A percentile compares a stretch with the other conserved stretches of the same genome.
phyloP scores from a whole-genome alignment of 2,888 invertebrate species.

The Zele albiditarsus region DNA sequence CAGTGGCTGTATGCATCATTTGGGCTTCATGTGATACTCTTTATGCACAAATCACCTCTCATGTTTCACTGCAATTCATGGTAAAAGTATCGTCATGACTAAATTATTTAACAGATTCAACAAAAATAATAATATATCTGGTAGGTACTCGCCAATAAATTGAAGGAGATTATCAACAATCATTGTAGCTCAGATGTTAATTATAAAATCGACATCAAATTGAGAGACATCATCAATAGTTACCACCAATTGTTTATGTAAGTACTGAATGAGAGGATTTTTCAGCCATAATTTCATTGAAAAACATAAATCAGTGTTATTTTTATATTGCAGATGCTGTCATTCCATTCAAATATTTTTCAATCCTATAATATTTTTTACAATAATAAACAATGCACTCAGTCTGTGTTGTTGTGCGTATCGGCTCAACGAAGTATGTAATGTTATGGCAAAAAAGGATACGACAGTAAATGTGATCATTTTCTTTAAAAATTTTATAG shows the following conservation, averaged over 20 bases:
- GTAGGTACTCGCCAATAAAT: not conserved
- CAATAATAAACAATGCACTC: conserved; percentile 43
- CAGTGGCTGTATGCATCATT: conserved; percentile 44
- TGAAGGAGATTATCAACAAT: not conserved
- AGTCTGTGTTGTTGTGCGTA: conserved; percentile 48
- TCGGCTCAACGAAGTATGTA: conserved; percentile 44
- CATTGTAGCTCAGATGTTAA: not conserved
- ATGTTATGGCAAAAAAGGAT: not conserved
- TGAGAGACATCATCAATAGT: not conserved
- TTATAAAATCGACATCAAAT: not conserved
- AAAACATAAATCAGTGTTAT: not conserved
- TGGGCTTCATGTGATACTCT: conserved; percentile 48
- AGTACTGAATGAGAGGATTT: too few species aligned
- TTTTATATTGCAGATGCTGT: conserved; percentile 37
- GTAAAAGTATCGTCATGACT: conserved; percentile 30
- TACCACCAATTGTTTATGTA: not conserved
- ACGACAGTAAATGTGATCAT: not conserved
- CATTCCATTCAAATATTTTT: conserved; percentile 44
- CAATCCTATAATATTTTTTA: conserved; percentile 46
- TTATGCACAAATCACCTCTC: conserved; percentile 48
- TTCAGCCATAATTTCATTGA: too few species aligned
- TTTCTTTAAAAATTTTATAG: not conserved
- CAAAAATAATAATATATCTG: not conserved
- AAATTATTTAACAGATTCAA: not conserved
- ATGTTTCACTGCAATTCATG: conserved; percentile 46